phyloP scores from a whole-genome alignment of 2,113 vertebrate species.

The Taxidea taxus region DNA sequence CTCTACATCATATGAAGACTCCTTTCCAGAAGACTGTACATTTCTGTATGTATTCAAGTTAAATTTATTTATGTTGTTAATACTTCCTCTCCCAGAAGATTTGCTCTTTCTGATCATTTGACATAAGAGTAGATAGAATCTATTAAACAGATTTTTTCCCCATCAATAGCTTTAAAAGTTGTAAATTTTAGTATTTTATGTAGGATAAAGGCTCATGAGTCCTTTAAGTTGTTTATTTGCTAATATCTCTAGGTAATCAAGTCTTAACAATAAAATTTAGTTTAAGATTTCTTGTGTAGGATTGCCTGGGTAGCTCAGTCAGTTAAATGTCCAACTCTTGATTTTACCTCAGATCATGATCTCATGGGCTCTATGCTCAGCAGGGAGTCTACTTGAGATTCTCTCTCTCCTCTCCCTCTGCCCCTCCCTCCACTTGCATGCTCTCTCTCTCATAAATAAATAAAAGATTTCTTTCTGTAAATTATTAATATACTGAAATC shows the following conservation, averaged over 20 bases:
- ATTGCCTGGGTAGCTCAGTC: neutral
- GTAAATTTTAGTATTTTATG: neutral
- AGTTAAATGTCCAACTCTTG: neutral
- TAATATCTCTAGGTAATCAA: neutral
- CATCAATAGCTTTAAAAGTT: constrained; percentile 26
- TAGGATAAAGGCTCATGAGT: neutral
- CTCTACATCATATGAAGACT: constrained; percentile 16
- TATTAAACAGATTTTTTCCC: neutral
- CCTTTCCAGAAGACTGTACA: constrained; percentile 37
- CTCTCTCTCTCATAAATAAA: neutral
- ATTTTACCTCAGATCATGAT: neutral
- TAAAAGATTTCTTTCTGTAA: neutral
- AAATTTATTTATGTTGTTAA: constrained; percentile 38
- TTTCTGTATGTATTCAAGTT: constrained; percentile 70
- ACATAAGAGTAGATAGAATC: neutral
- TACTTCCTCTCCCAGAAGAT: constrained; percentile 5
- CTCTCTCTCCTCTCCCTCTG: neutral
- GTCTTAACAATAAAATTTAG: constrained; percentile 10
- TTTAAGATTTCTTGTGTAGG: neutral
- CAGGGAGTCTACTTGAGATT: neutral
- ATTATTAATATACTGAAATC: constrained; percentile 3
- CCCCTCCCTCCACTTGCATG: neutral
- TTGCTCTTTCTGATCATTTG: constrained; percentile 6
- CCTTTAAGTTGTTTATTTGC: neutral
- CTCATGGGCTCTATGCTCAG: neutral